Evolutionary conservation across 2,888 invertebrate species (phyloP).

Genomic region (Lepidocyrtoides sp.): DNA sequence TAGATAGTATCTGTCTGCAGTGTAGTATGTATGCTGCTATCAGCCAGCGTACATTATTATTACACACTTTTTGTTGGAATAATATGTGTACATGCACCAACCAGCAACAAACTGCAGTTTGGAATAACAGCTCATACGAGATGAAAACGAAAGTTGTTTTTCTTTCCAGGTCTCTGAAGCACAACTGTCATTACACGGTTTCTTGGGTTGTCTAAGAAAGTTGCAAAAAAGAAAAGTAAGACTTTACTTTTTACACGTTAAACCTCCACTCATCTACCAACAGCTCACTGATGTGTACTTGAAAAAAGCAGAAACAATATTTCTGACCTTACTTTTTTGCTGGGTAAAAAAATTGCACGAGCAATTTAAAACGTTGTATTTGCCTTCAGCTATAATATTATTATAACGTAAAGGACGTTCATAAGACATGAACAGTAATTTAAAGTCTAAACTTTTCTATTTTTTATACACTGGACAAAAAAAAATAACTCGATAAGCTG

Average conservation of each 20-base stretch:
- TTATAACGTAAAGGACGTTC: not conserved
- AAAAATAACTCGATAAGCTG: too few species aligned
- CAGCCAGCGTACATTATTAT: not conserved
- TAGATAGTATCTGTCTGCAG: too few species aligned
- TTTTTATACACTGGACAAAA: too few species aligned
- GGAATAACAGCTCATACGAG: constrained; percentile 17
- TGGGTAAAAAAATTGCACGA: too few species aligned
- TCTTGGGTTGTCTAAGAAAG: constrained; percentile 3
- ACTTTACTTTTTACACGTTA: too few species aligned
- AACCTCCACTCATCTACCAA: too few species aligned
- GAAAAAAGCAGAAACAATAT: too few species aligned
- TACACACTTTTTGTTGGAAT: not conserved
- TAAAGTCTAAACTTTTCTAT: constrained; percentile 30
- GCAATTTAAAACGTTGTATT: too few species aligned
- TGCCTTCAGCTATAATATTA: too few species aligned
- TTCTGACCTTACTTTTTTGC: too few species aligned
- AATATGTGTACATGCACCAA: not conserved
- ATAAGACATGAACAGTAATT: constrained; percentile 31
- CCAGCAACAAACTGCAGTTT: not conserved
- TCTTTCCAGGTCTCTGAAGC: constrained; percentile 1
- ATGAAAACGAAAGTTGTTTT: constrained; percentile 33
- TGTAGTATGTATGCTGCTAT: not conserved
- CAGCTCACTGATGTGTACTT: too few species aligned
- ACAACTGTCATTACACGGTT: constrained; percentile 44
- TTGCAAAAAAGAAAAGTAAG: not conserved